These are phyloP conservation scores for Perizoma flavofasciatum DNA, from an alignment of 2,888 invertebrate species.

Conservation along the genomic window DNA sequence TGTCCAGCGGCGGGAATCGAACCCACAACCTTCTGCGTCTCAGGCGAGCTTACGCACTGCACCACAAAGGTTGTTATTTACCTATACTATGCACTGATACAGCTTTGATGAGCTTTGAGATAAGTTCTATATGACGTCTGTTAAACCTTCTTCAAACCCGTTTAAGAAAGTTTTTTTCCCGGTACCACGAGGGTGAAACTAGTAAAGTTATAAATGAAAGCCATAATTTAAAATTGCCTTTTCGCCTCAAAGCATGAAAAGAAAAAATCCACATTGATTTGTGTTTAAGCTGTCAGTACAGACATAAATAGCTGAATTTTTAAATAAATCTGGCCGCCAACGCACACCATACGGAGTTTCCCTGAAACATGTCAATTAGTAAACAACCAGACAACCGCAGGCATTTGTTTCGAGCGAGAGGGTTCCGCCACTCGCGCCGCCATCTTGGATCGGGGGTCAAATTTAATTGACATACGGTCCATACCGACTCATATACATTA, in stretches of 20 bases:
- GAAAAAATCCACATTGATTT: constrained; percentile 7
- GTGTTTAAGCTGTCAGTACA: constrained; percentile 17
- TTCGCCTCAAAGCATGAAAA: background rate
- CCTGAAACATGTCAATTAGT: constrained; percentile 77
- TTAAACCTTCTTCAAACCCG: too few species aligned
- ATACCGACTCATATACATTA: constrained; percentile 62
- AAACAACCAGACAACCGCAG: constrained; percentile 68
- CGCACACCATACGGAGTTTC: constrained; percentile 65
- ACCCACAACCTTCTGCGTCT: background rate
- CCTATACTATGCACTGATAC: too few species aligned
- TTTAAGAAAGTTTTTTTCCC: too few species aligned
- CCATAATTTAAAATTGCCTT: background rate
- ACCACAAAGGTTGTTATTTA: too few species aligned
- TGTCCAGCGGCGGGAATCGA: too few species aligned
- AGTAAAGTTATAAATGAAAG: too few species aligned
- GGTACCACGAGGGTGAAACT: too few species aligned
- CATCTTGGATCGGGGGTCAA: constrained; percentile 80
- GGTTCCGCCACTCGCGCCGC: constrained; percentile 55
- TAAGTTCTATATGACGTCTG: too few species aligned
- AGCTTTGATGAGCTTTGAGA: too few species aligned
- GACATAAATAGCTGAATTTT: constrained; percentile 38
- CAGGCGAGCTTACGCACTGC: background rate
- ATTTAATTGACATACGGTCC: constrained; percentile 82
- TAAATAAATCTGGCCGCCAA: constrained; percentile 55
- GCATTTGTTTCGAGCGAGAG: constrained; percentile 65